Base-by-base conservation (phyloP, 2,888 invertebrate species). In the Branchellion lobata region DNA sequence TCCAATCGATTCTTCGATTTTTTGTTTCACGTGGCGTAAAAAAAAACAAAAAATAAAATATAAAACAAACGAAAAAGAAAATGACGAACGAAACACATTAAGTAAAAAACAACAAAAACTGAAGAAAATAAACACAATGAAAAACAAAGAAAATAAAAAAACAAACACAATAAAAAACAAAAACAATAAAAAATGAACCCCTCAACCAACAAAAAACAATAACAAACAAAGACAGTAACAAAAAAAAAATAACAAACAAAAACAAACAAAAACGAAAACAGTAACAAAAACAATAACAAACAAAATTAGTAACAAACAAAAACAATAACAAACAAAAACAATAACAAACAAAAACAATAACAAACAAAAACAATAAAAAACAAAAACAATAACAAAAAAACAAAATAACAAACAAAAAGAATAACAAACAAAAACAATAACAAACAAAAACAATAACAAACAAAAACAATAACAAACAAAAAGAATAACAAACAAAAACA, bases 401-500 rank as follows among this genome's bases (percentile, higher is more conserved):
- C 34, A 71, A 5, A 71, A 5, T 18, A 5, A 71, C 71, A 71
- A 5, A 27, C 34, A 33, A 5, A 71, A 5, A 71, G 8, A 71
- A 8, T 18, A 5, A 71, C 34, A 71, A 5, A 71, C n/a, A 71
- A 5, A 71, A 8, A 71, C n/a, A 71, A 5, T 18, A 5, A 71
- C 34, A 71, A 5, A 71, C 71, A 71, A 5, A 71, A 5, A 71
- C 34, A 33, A 5, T 8, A 5, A 71, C 71, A 71, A 5, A 71
- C 34, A 71, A 3, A 71, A 5, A 71, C n/a, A 71, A 8, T 18
- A 3, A 71, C 34, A 71, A 5, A 71, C 34, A 71, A 31, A 71
- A n/a, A n/a, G n/a, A n/a, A n/a, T n/a, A n/a, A n/a, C n/a, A n/a
- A n/a, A n/a, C n/a, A n/a, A n/a, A n/a, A n/a, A n/a, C n/a, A n/a